Conservation (phyloP, 1,140 invertebrate genomes). For the Leptestheria dahalacensis region DNA sequence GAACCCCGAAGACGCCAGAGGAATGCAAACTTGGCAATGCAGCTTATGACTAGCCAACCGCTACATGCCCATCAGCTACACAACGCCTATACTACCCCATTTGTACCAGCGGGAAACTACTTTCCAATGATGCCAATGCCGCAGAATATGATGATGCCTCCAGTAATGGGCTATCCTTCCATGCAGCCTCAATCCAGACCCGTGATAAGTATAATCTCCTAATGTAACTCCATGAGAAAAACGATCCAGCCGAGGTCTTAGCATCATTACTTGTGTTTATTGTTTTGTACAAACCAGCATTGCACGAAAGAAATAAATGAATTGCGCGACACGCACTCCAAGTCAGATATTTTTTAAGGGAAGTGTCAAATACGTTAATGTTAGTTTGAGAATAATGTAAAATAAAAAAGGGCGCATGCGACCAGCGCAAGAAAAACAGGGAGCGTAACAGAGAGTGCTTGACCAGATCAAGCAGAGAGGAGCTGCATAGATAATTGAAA, state of each 20-base stretch:
- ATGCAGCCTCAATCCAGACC: not conserved
- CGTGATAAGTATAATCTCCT: not conserved
- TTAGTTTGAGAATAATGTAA: no score
- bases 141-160: not conserved
- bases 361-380: no score
- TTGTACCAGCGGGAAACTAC: not conserved
- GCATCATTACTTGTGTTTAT: not conserved
- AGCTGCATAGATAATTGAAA: not conserved
- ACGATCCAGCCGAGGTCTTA: no score
- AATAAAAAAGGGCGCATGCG: not conserved
- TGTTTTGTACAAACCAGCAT: not conserved
- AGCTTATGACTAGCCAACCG: no score
- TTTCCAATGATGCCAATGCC: not conserved
- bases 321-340: no score
- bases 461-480: not conserved
- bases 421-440: not conserved
- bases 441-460: not conserved
- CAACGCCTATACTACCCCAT: not conserved
- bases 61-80: no score
- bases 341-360: no score
- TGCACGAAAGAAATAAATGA: no score
- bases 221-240: no score
- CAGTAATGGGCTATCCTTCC: not conserved
- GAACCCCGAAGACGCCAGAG: not conserved
- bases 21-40: not conserved